Percentiles rank a stretch among this genome's conserved stretches.
Evolutionary conservation across 2,797 vertebrate species (phyloP).

Genomic region (Platalea minor): DNA sequence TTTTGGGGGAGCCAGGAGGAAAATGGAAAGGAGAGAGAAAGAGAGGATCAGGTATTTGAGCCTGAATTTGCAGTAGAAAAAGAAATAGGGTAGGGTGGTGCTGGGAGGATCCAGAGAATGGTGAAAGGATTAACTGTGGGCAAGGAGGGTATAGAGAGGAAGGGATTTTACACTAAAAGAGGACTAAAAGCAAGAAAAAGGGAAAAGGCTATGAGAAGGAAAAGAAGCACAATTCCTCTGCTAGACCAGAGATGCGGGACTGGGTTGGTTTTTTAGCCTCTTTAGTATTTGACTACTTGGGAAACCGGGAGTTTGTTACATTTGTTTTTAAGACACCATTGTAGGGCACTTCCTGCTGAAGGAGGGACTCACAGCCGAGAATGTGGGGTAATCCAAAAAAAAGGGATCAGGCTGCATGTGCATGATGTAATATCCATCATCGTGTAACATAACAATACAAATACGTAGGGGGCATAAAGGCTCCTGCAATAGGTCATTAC

Average conservation of each 20-base stretch:
- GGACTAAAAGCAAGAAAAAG: not conserved
- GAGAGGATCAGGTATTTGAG: not conserved
- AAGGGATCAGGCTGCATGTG: not conserved
- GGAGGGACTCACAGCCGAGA: not conserved
- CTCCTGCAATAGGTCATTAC: not conserved
- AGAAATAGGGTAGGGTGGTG: not conserved
- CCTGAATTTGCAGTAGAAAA: not conserved
- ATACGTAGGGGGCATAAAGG: not conserved
- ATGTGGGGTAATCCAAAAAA: no score
- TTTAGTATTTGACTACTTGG: not conserved
- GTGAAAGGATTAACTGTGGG: not conserved
- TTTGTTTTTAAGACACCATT: not conserved
- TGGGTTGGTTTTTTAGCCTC: not conserved
- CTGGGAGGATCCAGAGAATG: not conserved
- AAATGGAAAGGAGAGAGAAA: not conserved
- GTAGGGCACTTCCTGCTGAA: not conserved
- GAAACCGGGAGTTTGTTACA: not conserved
- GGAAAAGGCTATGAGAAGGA: not conserved
- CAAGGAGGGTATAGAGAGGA: not conserved
- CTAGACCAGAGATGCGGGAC: rapidly evolving
- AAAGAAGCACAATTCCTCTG: not conserved
- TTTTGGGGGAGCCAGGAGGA: not conserved
- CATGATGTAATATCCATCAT: not conserved
- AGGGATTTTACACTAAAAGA: not conserved
- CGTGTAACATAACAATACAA: not conserved